These are phyloP conservation scores for Cremastinae sp. DNA, from an alignment of 2,888 invertebrate genomes.

Conservation along the genomic window DNA sequence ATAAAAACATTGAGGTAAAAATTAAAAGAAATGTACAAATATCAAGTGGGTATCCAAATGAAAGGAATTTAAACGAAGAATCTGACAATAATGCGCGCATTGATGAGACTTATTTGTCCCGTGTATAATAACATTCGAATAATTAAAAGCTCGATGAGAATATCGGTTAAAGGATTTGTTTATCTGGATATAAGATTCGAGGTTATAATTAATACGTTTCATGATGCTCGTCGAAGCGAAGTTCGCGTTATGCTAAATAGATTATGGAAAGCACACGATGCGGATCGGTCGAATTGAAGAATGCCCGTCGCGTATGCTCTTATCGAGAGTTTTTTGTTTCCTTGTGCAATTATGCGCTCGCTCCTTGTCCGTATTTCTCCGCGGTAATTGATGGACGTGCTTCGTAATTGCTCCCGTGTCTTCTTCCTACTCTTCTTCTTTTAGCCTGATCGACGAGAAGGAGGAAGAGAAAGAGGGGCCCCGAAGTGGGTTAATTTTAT, in stretches of 20 bases:
- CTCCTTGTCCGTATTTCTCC: slow-evolving; percentile 17
- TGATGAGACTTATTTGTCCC: no score
- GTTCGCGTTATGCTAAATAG: slow-evolving; percentile 44
- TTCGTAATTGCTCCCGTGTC: slow-evolving; percentile 49
- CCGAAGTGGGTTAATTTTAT: slow-evolving; percentile 58
- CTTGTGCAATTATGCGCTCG: slow-evolving; percentile 54
- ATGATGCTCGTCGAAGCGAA: slow-evolving; percentile 30
- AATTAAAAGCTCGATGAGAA: no score
- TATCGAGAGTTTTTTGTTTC: slow-evolving; percentile 29
- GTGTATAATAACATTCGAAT: no score
- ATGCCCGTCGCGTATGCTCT: not conserved
- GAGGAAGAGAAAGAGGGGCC: slow-evolving; percentile 17
- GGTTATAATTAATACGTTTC: slow-evolving; percentile 47
- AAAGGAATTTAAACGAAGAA: no score
- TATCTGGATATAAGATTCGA: not conserved
- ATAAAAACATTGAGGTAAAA: no score
- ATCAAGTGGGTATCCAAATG: no score
- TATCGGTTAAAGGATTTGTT: slow-evolving; percentile 2
- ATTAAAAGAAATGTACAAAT: no score
- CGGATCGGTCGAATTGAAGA: slow-evolving; percentile 12
- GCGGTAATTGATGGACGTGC: slow-evolving; percentile 46
- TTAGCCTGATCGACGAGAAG: slow-evolving; percentile 14
- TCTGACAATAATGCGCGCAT: no score
- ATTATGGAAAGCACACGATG: slow-evolving; percentile 27
- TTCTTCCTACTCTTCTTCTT: slow-evolving; percentile 26